These are phyloP conservation scores for Pteropus alecto DNA, from an alignment of 2,113 vertebrate genomes.

Conservation along the genomic window DNA sequence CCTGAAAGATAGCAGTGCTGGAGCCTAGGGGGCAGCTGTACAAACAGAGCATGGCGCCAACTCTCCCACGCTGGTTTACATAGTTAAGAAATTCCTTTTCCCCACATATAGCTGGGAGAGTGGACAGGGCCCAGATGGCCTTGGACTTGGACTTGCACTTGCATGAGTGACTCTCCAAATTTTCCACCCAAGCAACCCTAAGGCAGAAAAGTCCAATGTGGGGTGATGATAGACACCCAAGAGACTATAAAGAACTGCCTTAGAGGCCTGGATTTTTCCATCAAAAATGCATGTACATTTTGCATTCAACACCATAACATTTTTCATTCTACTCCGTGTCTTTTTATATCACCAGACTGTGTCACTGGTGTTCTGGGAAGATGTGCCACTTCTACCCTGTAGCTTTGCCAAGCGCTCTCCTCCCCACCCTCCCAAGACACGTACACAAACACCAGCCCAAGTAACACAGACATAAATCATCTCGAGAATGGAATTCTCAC, in stretches of 20 bases:
- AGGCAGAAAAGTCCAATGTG: not conserved
- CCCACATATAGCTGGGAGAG: not conserved
- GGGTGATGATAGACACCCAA: not conserved
- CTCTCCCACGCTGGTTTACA: not conserved
- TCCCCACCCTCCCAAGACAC: not conserved
- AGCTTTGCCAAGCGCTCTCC: not conserved
- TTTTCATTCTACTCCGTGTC: not conserved
- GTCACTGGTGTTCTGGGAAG: not conserved
- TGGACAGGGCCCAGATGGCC: not conserved
- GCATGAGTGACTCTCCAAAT: not conserved
- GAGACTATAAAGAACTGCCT: not conserved
- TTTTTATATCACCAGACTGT: not conserved
- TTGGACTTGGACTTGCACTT: not conserved
- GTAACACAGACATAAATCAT: not conserved
- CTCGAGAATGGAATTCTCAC: not conserved
- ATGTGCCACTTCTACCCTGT: not conserved
- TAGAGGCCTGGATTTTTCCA: not conserved
- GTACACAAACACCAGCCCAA: fast-evolving
- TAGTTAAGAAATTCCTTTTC: conserved; percentile 8
- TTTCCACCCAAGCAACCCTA: not conserved
- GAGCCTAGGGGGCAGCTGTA: conserved; percentile 40
- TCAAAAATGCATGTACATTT: not conserved
- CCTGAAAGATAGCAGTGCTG: not conserved
- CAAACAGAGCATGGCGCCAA: not conserved
- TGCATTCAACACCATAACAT: not conserved